Conservation (phyloP, 2,797 vertebrate species). For the Neostethus bicornis region DNA sequence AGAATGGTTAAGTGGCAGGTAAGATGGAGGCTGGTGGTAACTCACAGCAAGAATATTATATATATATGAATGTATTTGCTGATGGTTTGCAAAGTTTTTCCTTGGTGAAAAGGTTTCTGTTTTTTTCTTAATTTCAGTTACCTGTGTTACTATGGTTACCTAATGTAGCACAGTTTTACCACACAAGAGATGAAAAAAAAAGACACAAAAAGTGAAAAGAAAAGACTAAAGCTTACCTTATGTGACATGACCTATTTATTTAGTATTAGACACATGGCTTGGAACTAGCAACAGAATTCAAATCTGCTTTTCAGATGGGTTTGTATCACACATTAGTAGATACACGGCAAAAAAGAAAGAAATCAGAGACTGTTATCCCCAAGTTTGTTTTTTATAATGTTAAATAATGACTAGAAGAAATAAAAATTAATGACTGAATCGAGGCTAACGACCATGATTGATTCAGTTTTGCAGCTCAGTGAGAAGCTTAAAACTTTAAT, state of each 20-base stretch:
- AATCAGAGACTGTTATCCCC: not conserved
- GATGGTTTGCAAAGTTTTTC: too few relatives aligned
- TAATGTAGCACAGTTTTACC: slow-evolving; percentile 30
- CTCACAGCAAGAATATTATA: too few relatives aligned
- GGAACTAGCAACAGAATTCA: slow-evolving; percentile 12
- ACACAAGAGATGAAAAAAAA: slow-evolving; percentile 22
- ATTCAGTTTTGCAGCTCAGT: not conserved
- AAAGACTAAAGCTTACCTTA: slow-evolving; percentile 25
- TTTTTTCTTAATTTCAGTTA: slow-evolving; percentile 19
- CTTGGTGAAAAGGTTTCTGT: not conserved
- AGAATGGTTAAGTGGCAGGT: too few relatives aligned
- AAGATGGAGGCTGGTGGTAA: too few relatives aligned
- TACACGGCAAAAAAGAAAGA: not conserved
- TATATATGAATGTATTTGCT: too few relatives aligned
- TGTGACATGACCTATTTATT: slow-evolving; percentile 45
- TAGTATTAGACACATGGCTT: slow-evolving; percentile 17
- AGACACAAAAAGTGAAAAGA: slow-evolving; percentile 28
- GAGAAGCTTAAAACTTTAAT: slow-evolving; percentile 12
- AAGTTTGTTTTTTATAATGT: slow-evolving; percentile 2
- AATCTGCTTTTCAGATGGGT: not conserved
- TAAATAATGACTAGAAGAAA: not conserved
- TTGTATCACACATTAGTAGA: not conserved
- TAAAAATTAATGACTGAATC: not conserved
- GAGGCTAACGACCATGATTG: not conserved
- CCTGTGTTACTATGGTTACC: slow-evolving; percentile 49